These are phyloP conservation scores for Labrus mixtus DNA, from an alignment of 2,113 vertebrate genomes.

Conservation along the genomic window DNA sequence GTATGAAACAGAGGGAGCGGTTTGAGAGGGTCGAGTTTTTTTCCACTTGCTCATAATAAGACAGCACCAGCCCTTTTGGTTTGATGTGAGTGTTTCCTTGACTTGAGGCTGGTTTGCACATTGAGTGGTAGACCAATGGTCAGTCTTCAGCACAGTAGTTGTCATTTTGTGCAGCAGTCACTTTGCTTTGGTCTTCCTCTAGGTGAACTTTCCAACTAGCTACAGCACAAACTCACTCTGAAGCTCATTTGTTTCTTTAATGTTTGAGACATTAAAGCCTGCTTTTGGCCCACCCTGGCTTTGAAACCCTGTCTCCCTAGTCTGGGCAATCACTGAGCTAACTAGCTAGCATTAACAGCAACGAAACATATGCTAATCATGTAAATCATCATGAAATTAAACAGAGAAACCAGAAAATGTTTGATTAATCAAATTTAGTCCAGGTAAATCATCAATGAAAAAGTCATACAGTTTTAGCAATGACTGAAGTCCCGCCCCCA, in stretches of 20 bases:
- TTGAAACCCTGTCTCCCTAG: no score
- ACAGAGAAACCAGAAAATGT: no score
- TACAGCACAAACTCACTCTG: neutral
- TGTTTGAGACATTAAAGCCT: constrained; percentile 24
- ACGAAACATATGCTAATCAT: no score
- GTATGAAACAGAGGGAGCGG: constrained; percentile 6
- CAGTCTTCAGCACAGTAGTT: no score
- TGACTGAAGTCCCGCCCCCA: no score
- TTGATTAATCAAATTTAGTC: no score
- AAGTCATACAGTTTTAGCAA: no score
- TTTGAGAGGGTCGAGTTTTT: neutral
- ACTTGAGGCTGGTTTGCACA: constrained; percentile 15
- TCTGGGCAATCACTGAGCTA: no score
- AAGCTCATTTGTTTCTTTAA: constrained; percentile 10
- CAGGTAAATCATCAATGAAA: no score
- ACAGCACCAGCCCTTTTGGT: neutral
- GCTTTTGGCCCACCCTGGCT: constrained; percentile 16
- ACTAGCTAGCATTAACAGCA: no score
- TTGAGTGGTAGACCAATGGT: constrained; percentile 33
- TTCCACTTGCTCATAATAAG: constrained; percentile 15
- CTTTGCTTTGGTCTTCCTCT: neutral
- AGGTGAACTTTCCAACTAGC: neutral
- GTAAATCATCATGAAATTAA: no score
- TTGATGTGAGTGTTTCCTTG: constrained; percentile 7
- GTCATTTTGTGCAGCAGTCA: no score